A percentile compares a stretch with the other conserved stretches of the same genome.
These are phyloP conservation scores for Ypsolopha sequella DNA, from an alignment of 2,888 invertebrate genomes.

Conservation along the genomic window DNA sequence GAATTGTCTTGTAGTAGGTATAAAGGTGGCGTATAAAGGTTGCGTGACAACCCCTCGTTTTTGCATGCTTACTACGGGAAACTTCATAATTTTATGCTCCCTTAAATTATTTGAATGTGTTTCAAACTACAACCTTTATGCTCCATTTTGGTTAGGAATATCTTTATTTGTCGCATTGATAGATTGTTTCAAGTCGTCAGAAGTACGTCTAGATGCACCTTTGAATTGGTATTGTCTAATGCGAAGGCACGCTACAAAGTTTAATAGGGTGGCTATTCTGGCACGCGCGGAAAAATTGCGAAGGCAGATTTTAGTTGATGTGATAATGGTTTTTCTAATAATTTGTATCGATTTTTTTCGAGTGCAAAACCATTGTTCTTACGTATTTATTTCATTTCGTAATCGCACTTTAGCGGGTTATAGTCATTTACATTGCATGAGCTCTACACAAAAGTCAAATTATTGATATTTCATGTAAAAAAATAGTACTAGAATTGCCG, in stretches of 20 bases:
- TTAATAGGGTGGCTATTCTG: no score
- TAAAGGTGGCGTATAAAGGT: slow-evolving; percentile 24
- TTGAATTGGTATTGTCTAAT: neutral
- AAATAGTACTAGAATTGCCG: no score
- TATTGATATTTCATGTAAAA: no score
- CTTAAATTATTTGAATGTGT: slow-evolving; percentile 26
- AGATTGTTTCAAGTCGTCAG: neutral
- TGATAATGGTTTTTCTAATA: no score
- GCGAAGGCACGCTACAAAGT: slow-evolving; percentile 6
- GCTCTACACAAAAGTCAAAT: no score
- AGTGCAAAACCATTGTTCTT: no score
- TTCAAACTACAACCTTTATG: slow-evolving; percentile 9
- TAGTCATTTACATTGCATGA: no score
- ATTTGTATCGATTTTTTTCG: no score
- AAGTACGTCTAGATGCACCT: neutral
- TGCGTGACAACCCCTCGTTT: slow-evolving; percentile 51
- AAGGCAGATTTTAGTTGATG: no score
- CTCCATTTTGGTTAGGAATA: neutral
- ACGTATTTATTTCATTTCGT: no score
- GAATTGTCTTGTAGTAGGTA: slow-evolving; percentile 43
- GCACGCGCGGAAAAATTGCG: no score
- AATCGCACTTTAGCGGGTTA: no score
- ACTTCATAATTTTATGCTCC: slow-evolving; percentile 42
- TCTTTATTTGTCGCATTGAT: neutral
- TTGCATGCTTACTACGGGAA: slow-evolving; percentile 25